Conservation (phyloP, 2,113 vertebrate genomes). For the Equus przewalskii region DNA sequence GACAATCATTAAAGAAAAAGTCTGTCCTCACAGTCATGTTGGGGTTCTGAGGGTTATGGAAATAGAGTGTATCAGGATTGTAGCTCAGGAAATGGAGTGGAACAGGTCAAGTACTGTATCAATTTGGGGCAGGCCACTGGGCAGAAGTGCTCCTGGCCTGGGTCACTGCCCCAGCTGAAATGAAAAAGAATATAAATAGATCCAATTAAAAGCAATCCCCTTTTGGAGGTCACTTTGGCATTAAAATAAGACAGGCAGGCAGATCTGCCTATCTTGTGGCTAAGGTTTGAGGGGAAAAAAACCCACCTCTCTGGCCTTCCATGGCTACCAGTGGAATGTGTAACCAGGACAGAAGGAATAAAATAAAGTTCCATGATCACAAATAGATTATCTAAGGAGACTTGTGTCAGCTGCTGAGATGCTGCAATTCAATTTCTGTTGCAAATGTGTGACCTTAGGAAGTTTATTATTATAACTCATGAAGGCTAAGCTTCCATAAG, state of each 20-base stretch:
- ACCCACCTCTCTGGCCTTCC: not conserved
- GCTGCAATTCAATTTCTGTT: not conserved
- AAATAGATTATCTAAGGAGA: not conserved
- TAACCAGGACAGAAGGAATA: not conserved
- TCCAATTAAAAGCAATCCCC: conserved; percentile 77
- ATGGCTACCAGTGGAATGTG: not conserved
- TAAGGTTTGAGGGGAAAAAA: not conserved
- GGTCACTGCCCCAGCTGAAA: conserved; percentile 71
- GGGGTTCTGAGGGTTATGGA: conserved; percentile 64
- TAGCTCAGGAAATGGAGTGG: conserved; percentile 78
- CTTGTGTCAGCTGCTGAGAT: not conserved
- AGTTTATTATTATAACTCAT: not conserved
- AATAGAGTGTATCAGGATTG: conserved; percentile 57
- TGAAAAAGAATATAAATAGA: conserved; percentile 76
- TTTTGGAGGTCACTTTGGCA: conserved; percentile 61
- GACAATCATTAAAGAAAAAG: conserved; percentile 40
- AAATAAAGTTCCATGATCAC: not conserved
- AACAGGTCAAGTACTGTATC: conserved; percentile 77
- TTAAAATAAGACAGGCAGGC: conserved; percentile 60
- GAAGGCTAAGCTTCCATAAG: not conserved
- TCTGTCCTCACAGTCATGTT: not conserved
- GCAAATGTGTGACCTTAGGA: not conserved
- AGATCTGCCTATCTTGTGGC: not conserved
- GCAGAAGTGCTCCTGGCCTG: conserved; percentile 71
- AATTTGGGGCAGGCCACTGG: conserved; percentile 76